Conservation (phyloP, 2,797 vertebrate genomes). For the Urophycis tenuis region DNA sequence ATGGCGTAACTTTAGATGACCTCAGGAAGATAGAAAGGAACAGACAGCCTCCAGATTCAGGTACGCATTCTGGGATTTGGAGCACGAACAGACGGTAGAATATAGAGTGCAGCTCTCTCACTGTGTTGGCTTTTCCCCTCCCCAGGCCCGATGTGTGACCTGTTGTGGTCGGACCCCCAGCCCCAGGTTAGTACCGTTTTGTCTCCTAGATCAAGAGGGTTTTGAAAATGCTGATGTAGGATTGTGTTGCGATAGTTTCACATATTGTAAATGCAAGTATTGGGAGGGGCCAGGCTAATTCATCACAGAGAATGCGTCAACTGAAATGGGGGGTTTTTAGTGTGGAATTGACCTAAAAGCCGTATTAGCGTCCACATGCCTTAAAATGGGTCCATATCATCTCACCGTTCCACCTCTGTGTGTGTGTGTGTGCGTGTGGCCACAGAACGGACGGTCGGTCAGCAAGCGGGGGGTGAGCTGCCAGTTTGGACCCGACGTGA, state of each 20-base stretch:
- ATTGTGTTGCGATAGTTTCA: neutral
- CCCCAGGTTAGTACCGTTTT: conserved; percentile 79
- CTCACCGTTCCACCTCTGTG: neutral
- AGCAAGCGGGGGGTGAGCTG: conserved; percentile 93
- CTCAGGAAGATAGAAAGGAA: conserved; percentile 89
- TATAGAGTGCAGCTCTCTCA: neutral
- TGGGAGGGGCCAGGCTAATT: neutral
- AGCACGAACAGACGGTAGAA: neutral
- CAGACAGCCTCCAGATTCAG: conserved; percentile 90
- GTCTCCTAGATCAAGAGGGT: neutral
- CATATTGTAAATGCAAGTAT: no score
- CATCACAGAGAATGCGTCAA: neutral
- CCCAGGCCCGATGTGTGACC: conserved; percentile 91
- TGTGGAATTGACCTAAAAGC: neutral
- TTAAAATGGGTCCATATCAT: neutral
- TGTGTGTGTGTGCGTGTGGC: neutral
- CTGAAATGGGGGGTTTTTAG: neutral
- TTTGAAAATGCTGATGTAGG: neutral
- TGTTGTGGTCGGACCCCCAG: conserved; percentile 94
- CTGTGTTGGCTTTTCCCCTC: neutral
- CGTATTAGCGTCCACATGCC: neutral
- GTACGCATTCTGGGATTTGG: conserved; percentile 48
- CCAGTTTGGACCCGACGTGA: conserved; percentile 90
- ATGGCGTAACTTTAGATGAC: conserved; percentile 86
- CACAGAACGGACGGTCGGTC: conserved; percentile 81